These are phyloP conservation scores for Papilio elwesi DNA, from an alignment of 2,888 invertebrate species.

Conservation along the genomic window DNA sequence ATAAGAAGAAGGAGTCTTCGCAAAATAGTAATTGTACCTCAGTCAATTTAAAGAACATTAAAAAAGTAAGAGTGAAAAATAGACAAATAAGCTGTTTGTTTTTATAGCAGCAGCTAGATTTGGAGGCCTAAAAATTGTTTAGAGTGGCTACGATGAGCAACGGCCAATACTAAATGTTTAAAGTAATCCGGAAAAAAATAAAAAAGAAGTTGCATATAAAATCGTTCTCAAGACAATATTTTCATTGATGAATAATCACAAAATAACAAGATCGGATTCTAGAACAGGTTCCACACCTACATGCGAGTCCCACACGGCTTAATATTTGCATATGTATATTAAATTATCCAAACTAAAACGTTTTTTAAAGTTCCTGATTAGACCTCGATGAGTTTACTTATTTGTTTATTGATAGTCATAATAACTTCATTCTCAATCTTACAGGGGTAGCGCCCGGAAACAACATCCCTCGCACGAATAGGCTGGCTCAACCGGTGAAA, in stretches of 20 bases:
- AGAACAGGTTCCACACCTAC: conserved; percentile 40
- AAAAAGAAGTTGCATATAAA: not conserved
- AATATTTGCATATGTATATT: conserved; percentile 46
- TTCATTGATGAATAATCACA: conserved; percentile 11
- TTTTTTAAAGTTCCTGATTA: not conserved
- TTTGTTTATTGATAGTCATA: not conserved
- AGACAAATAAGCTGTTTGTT: no score
- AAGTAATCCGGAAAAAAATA: not conserved
- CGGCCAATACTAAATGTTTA: not conserved
- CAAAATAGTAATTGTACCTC: no score
- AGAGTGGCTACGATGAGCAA: not conserved
- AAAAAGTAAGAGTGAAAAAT: not conserved
- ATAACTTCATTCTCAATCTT: no score
- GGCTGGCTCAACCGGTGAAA: no score
- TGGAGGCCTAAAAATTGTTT: not conserved
- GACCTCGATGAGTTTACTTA: conserved; percentile 11
- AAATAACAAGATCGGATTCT: conserved; percentile 34
- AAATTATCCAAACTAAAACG: conserved; percentile 16
- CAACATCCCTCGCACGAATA: no score
- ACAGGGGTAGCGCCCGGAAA: no score
- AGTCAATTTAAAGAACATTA: no score
- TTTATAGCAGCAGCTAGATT: not conserved
- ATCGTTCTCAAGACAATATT: not conserved
- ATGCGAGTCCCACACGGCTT: conserved; percentile 42
- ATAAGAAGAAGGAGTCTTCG: no score